Conservation (phyloP, 2,113 vertebrate genomes). For the Xiphias gladius region DNA sequence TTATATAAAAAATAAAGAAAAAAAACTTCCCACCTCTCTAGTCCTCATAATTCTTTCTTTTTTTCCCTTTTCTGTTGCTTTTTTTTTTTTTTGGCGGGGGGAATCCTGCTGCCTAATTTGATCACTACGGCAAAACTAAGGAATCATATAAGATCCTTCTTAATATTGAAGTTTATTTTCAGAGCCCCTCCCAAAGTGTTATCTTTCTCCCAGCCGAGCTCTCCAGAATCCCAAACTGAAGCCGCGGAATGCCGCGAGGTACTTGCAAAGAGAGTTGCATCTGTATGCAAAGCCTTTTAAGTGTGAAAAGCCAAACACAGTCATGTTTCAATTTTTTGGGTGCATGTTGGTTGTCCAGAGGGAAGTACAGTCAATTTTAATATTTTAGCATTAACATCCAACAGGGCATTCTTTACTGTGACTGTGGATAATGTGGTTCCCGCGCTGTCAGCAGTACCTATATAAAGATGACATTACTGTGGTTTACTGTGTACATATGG, state of each 20-base stretch:
- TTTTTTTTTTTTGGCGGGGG: not conserved
- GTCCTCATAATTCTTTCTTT: not conserved
- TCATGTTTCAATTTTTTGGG: constrained; percentile 68
- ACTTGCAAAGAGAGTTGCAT: constrained; percentile 60
- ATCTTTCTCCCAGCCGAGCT: constrained; percentile 50
- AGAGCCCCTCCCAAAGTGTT: constrained; percentile 12
- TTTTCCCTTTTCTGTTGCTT: not conserved
- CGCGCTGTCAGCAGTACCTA: constrained; percentile 22
- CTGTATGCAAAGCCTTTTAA: constrained; percentile 82
- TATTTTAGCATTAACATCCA: constrained; percentile 75
- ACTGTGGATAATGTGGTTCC: constrained; percentile 52
- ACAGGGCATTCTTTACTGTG: constrained; percentile 43
- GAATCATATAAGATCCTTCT: constrained; percentile 13
- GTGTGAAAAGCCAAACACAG: constrained; percentile 79
- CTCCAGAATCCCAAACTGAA: constrained; percentile 60
- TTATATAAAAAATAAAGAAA: not conserved
- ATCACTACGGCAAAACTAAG: constrained; percentile 21
- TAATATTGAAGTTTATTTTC: constrained; percentile 45
- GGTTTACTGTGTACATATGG: not conserved
- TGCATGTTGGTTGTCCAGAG: constrained; percentile 66
- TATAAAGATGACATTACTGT: constrained; percentile 8
- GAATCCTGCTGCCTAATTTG: constrained; percentile 5
- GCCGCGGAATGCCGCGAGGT: constrained; percentile 54
- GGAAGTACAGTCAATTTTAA: constrained; percentile 72
- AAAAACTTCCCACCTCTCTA: not conserved